Base-by-base conservation (phyloP, 2,113 vertebrate species). In the Gasterosteus aculeatus region DNA sequence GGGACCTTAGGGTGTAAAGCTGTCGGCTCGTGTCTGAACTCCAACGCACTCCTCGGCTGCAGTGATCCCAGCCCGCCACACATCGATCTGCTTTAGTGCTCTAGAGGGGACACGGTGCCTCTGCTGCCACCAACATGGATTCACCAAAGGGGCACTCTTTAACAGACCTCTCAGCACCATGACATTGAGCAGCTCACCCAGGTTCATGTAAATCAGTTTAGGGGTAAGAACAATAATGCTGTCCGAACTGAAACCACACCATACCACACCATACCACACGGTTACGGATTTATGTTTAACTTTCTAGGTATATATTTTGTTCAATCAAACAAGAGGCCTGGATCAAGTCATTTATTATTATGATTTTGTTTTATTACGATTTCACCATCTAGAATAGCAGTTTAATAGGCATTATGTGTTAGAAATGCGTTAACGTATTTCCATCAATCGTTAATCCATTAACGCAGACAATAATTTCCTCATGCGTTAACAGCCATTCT, bases 1-100 rank as follows among this genome's bases (percentile, higher is more conserved):
- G 9, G 41, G 85, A 89, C 89, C 88, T 64, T 54, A 41, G 64
- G 85, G 85, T 80, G 84, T 90, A 91, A 91, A 93, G 76, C 86
- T 85, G 69, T 83, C 75, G 19, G 73, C 62, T 87, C 69, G 14
- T 62, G 10, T 80, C 75, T 70, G 68, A 76, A 77, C 77, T 76
- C 77, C 54, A 66, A 77, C 73, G 2, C 47, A 51, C 59, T 67
- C 68, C 78, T 84, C 72, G 47, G 26, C 56, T 49, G 72, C 75
- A 80, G 81, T 71, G 74, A 79, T 86, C 35, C 47, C 42, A 46
- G 22, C 44, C 59, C 41, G 57, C 22, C 15, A 22, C 0, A 77
- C 80, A 68, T 72, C 54, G 85, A 82, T 54, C 58, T 18, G 46
- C 10, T 84, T 84, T 46, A 79, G 44, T 70, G 77, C 67, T 71